These are phyloP conservation scores for Lasioglossum zephyrum DNA, from an alignment of 2,888 invertebrate species.

Conservation along the genomic window DNA sequence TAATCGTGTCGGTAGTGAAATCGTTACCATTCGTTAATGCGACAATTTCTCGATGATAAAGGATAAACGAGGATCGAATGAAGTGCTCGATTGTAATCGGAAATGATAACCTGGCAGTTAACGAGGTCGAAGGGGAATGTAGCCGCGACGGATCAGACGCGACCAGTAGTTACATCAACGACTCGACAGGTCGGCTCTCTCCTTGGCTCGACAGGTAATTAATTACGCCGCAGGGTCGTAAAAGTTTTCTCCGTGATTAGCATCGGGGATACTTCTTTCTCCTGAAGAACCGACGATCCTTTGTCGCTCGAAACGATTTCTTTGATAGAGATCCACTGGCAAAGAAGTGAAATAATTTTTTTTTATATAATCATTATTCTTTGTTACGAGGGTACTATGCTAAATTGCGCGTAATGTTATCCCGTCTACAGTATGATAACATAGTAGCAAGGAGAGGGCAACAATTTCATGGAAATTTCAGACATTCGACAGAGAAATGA, in stretches of 20 bases:
- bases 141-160: slow-evolving; percentile 30
- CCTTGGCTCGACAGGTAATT: slow-evolving; percentile 70
- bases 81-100: slow-evolving; percentile 6
- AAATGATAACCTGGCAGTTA: slow-evolving; percentile 17
- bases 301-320: neutral
- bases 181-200: slow-evolving; percentile 19
- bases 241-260: slow-evolving; percentile 52
- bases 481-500: neutral
- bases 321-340: neutral
- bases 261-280: slow-evolving; percentile 10
- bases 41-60: neutral
- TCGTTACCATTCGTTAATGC: slow-evolving; percentile 21
- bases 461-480: neutral
- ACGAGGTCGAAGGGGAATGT: slow-evolving; percentile 28
- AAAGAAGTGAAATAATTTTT: neutral
- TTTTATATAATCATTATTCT: neutral
- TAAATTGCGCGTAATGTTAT: neutral
- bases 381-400: neutral
- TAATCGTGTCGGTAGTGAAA: neutral
- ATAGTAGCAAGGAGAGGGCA: neutral
- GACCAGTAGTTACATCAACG: slow-evolving; percentile 63
- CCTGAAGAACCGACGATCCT: neutral
- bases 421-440: neutral
- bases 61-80: slow-evolving; percentile 20
- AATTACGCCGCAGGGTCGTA: slow-evolving; percentile 43